Conservation (phyloP, 2,888 invertebrate genomes). For the Orgyia antiqua region DNA sequence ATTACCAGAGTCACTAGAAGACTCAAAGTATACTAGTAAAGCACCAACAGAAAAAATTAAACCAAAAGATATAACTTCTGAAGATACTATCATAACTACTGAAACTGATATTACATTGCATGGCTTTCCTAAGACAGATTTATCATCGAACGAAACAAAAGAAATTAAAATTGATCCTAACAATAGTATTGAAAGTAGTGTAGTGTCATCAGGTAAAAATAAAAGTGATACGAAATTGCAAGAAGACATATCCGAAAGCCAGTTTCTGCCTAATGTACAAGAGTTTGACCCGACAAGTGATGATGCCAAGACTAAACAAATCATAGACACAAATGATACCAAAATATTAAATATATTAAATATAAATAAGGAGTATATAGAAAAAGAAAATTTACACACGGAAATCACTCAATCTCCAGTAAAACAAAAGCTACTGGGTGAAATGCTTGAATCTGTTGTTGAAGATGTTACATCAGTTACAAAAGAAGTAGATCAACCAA, state of each 20-base stretch:
- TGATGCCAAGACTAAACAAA: neutral
- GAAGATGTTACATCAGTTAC: conserved; percentile 3
- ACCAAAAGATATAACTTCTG: too few species aligned
- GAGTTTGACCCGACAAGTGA: too few species aligned
- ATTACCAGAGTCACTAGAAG: conserved; percentile 10
- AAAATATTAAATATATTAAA: conserved; percentile 20
- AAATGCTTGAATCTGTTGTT: neutral
- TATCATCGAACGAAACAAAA: too few species aligned
- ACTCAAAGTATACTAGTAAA: conserved; percentile 12
- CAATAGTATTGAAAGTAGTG: too few species aligned
- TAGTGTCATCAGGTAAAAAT: too few species aligned
- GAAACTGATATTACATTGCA: neutral
- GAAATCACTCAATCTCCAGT: conserved; percentile 7
- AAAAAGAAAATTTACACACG: conserved; percentile 27
- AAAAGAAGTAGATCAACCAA: too few species aligned
- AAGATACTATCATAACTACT: neutral
- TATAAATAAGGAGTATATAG: conserved; percentile 29
- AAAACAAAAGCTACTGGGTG: conserved; percentile 4
- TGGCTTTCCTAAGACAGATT: too few species aligned
- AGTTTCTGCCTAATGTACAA: too few species aligned
- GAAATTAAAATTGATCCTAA: too few species aligned
- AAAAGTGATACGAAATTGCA: too few species aligned
- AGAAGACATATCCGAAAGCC: too few species aligned
- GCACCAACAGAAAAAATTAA: neutral
- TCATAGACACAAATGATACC: conserved; percentile 3